Evolutionary conservation across 2,888 invertebrate species (phyloP).

Genomic region (Apoda limacodes): DNA sequence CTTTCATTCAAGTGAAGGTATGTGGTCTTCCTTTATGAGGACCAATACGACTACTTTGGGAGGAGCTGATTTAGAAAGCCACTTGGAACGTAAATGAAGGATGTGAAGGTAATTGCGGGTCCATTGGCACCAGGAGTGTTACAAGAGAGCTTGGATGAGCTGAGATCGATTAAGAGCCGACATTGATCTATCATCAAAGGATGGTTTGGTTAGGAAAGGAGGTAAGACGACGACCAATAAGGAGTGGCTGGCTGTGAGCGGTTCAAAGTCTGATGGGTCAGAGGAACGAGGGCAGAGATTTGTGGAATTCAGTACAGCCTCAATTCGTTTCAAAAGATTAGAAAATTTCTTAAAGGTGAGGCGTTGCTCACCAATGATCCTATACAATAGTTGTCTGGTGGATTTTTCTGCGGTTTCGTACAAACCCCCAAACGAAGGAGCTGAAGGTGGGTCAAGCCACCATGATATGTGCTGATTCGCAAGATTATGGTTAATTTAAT

Average conservation of each 20-base stretch:
- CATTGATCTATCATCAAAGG: too few relatives aligned
- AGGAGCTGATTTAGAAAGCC: too few relatives aligned
- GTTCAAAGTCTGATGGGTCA: neutral
- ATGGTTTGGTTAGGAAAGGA: neutral
- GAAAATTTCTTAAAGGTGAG: neutral
- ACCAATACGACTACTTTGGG: too few relatives aligned
- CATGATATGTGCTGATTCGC: slow-evolving; percentile 2
- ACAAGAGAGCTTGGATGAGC: slow-evolving; percentile 1
- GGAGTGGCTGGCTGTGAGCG: neutral
- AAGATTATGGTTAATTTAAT: slow-evolving; percentile 1
- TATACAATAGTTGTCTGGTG: neutral
- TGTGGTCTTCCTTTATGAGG: too few relatives aligned
- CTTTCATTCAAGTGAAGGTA: too few relatives aligned
- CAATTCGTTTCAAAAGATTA: neutral
- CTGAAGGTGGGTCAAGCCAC: too few relatives aligned
- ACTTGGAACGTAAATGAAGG: too few relatives aligned
- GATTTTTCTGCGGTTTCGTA: neutral
- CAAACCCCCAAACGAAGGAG: too few relatives aligned
- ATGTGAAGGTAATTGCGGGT: too few relatives aligned
- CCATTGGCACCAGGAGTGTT: too few relatives aligned
- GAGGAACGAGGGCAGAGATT: neutral
- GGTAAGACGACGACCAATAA: neutral
- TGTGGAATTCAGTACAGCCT: neutral
- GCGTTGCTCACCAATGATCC: neutral
- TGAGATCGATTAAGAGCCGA: neutral